Evolutionary conservation across 2,113 vertebrate genomes (phyloP).

Genomic region (Morphnarchus princeps): DNA sequence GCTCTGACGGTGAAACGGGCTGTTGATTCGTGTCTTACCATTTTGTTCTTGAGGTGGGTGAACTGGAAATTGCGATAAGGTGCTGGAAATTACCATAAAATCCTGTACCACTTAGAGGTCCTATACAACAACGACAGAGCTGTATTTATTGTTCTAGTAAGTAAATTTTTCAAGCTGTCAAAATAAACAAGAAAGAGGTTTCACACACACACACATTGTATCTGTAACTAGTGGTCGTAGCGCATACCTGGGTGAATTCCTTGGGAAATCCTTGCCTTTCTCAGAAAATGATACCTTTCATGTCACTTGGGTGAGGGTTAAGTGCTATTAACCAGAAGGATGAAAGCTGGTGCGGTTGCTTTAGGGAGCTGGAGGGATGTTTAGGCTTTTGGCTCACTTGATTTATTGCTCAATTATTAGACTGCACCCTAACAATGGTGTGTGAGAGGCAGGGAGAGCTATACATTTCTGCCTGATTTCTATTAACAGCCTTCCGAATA

Average conservation of each 20-base stretch:
- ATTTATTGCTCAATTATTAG: conserved; percentile 36
- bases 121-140: background rate
- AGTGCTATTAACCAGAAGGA: background rate
- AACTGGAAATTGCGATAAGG: background rate
- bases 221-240: background rate
- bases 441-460: background rate
- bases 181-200: background rate
- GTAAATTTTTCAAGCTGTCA: background rate
- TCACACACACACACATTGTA: background rate
- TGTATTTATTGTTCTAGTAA: background rate
- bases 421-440: background rate
- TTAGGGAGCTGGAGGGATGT: background rate
- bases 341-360: background rate
- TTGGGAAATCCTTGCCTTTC: conserved; percentile 24
- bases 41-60: background rate
- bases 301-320: background rate
- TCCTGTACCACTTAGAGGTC: background rate
- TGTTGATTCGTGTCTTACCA: background rate
- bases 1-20: background rate
- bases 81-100: background rate
- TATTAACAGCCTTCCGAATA: background rate
- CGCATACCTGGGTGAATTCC: background rate
- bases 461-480: conserved; percentile 22
- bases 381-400: conserved; percentile 22
- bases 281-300: background rate